Evolutionary conservation across 2,888 invertebrate species (phyloP).

Genomic region (Drosophila paramelanica): DNA sequence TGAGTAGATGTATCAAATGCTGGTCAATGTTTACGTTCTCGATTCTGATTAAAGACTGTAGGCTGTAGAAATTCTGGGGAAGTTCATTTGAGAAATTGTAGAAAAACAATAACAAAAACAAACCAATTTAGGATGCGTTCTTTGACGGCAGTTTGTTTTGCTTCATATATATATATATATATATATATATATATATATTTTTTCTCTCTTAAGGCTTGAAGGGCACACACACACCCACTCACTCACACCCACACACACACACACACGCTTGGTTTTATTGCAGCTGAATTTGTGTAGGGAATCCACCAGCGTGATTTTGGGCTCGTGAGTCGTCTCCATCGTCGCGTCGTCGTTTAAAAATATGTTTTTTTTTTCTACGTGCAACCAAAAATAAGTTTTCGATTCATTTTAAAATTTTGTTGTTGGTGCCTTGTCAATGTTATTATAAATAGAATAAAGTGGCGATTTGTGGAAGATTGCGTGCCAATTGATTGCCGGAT

Average conservation of each 20-base stretch:
- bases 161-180: slow-evolving; percentile 24
- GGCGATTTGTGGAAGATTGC: slow-evolving; percentile 75
- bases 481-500: slow-evolving; percentile 80
- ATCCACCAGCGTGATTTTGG: slow-evolving; percentile 43
- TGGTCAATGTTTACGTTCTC: slow-evolving; percentile 27
- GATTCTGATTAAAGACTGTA: slow-evolving; percentile 55
- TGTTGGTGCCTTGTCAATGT: slow-evolving; percentile 49
- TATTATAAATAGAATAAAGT: slow-evolving; percentile 78
- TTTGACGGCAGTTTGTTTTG: slow-evolving; percentile 50
- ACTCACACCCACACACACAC: not conserved
- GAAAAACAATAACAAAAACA: slow-evolving; percentile 31
- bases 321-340: slow-evolving; percentile 35
- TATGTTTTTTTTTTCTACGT: slow-evolving; percentile 54
- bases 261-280: slow-evolving; percentile 15
- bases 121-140: slow-evolving; percentile 36
- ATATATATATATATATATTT: slow-evolving; percentile 2
- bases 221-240: slow-evolving; percentile 30
- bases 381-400: slow-evolving; percentile 70
- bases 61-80: slow-evolving; percentile 29
- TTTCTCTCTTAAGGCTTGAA: slow-evolving; percentile 39
- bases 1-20: slow-evolving; percentile 34
- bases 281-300: slow-evolving; percentile 46
- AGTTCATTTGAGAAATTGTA: slow-evolving; percentile 48
- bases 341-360: slow-evolving; percentile 50
- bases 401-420: slow-evolving; percentile 65